phyloP scores from a whole-genome alignment of 2,888 invertebrate species.

The Amphipyra tragopoginis region DNA sequence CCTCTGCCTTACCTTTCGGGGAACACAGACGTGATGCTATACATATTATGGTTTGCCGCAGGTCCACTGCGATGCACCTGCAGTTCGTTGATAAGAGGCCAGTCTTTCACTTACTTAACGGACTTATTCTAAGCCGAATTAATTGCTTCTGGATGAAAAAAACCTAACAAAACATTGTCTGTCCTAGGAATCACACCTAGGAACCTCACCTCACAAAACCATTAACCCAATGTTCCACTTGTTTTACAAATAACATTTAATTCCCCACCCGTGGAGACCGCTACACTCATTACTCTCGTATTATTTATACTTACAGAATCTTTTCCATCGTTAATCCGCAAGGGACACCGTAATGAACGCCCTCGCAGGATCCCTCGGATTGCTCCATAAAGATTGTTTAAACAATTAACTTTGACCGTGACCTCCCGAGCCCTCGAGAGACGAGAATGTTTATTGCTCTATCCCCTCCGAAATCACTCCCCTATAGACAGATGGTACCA shows the following conservation, averaged over 20 bases:
- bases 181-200: too few relatives aligned
- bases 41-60: too few relatives aligned
- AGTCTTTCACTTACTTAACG: too few relatives aligned
- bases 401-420: slow-evolving; percentile 42
- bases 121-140: too few relatives aligned
- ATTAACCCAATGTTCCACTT: slow-evolving; percentile 4
- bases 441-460: slow-evolving; percentile 30
- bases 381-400: slow-evolving; percentile 42
- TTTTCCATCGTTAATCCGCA: slow-evolving; percentile 18
- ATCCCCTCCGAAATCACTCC: slow-evolving; percentile 19
- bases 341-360: slow-evolving; percentile 24
- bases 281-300: slow-evolving; percentile 37
- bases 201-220: background rate
- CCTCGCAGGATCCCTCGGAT: slow-evolving; percentile 22
- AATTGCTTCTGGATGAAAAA: too few relatives aligned
- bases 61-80: too few relatives aligned
- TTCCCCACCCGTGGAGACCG: slow-evolving; percentile 7
- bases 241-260: slow-evolving; percentile 39
- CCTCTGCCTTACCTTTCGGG: too few relatives aligned
- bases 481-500: slow-evolving; percentile 8
- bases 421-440: background rate
- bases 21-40: too few relatives aligned
- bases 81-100: too few relatives aligned
- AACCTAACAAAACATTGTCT: background rate
- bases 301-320: slow-evolving; percentile 44